phyloP scores from a whole-genome alignment of 2,113 vertebrate genomes.

The Hirundichthys speculiger region DNA sequence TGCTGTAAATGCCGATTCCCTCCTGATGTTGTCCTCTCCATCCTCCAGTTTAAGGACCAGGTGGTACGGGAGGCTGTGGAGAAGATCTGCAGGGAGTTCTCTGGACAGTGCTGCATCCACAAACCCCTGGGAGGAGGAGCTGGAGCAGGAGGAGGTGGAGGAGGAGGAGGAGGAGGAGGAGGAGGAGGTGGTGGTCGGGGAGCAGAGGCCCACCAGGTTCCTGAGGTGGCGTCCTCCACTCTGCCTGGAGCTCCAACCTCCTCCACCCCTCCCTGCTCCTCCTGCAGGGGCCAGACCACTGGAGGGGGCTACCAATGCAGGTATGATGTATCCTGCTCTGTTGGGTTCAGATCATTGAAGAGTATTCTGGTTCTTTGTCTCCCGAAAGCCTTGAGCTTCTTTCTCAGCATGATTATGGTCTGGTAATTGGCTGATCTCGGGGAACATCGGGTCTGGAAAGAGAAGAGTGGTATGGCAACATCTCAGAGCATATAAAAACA shows the following conservation, averaged over 20 bases:
- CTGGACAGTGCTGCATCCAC: conserved; percentile 87
- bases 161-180: conserved; percentile 37
- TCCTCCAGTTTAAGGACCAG: conserved; percentile 91
- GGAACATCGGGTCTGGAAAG: too few species aligned
- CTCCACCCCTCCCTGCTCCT: conserved; percentile 87
- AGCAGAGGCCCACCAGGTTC: conserved; percentile 63
- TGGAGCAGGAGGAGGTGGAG: conserved; percentile 55
- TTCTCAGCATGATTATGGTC: too few species aligned
- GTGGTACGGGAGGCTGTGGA: conserved; percentile 95
- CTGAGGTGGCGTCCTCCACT: conserved; percentile 69
- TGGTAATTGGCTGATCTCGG: too few species aligned
- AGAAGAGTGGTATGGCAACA: too few species aligned
- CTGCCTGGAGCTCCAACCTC: conserved; percentile 74
- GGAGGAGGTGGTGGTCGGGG: conserved; percentile 39
- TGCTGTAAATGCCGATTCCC: background rate
- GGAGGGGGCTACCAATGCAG: conserved; percentile 97
- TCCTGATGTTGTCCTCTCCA: background rate
- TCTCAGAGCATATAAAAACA: too few species aligned
- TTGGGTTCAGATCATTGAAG: too few species aligned
- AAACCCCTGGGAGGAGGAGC: conserved; percentile 70
- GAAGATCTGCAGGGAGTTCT: conserved; percentile 91
- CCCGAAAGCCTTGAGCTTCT: too few species aligned
- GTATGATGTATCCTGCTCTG: conserved; percentile 63
- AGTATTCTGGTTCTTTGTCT: too few species aligned
- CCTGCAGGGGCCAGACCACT: conserved; percentile 86